These are phyloP conservation scores for Idris sp. DNA, from an alignment of 1,140 invertebrate genomes.

Conservation along the genomic window DNA sequence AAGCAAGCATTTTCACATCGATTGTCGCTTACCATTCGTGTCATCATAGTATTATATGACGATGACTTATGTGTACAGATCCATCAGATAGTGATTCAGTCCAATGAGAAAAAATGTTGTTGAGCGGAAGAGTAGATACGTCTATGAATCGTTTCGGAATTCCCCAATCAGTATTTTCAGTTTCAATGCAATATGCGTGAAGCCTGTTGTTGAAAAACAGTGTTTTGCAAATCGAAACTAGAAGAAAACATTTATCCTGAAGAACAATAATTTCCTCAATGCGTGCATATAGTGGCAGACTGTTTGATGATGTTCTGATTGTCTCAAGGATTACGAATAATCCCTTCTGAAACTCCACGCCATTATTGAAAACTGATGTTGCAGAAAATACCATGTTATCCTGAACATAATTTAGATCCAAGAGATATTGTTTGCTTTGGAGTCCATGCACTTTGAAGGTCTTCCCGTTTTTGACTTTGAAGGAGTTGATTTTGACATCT, in stretches of 20 bases:
- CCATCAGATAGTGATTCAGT: slow-evolving; percentile 3
- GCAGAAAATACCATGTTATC: slow-evolving; percentile 29
- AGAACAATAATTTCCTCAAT: slow-evolving; percentile 20
- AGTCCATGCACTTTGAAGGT: slow-evolving; percentile 5
- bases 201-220: slow-evolving; percentile 3
- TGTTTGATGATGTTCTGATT: slow-evolving; percentile 9
- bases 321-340: slow-evolving; percentile 38
- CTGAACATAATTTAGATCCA: slow-evolving; percentile 24
- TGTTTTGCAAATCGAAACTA: slow-evolving; percentile 1
- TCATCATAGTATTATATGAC: slow-evolving; percentile 31
- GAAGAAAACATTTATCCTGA: slow-evolving; percentile 4
- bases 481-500: background rate
- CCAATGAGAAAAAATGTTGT: slow-evolving; percentile 29
- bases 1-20: background rate
- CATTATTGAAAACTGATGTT: slow-evolving; percentile 34
- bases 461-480: slow-evolving; percentile 25
- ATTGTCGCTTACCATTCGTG: background rate
- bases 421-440: slow-evolving; percentile 24
- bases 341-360: slow-evolving; percentile 35
- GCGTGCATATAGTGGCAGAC: slow-evolving; percentile 13
- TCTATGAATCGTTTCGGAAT: slow-evolving; percentile 9
- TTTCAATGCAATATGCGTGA: slow-evolving; percentile 22
- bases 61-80: slow-evolving; percentile 9
- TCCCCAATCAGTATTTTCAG: background rate
- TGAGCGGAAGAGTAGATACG: slow-evolving; percentile 6